Base-by-base conservation (phyloP, 2,888 invertebrate genomes). In the Polymixis lichenea region DNA sequence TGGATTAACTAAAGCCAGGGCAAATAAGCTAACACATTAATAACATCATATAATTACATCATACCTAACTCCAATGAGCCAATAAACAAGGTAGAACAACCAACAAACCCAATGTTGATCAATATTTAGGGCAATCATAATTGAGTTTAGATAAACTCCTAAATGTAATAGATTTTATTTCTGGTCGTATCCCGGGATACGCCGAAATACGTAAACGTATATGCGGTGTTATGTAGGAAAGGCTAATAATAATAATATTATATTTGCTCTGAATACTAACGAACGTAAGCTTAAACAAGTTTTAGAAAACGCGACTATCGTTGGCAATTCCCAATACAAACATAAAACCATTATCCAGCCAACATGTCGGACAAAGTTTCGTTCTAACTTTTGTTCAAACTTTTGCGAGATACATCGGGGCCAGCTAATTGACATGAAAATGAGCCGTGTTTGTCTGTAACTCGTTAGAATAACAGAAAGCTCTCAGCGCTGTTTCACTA, bases 391-490 rank as follows among this genome's bases (percentile, higher is more conserved):
- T 64, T 17, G 49, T 22, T 56, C 53, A 9, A 84, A 84, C 77
- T 72, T 84, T 78, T 72, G 25, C 75, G 66, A 77, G 70, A 13
- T 73, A 66, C 78, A 78, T 70, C 72, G 60, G 51, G 73, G 75
- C 38, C 25, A 61, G 67, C 77, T 83, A 79, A 86, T 84, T 86
- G 83, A 78, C 86, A 77, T 84, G 79, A 83, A 77, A 85, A 86
- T 83, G 79, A 83, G 84, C 51, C 32, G 58, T 67, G 72, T 85
- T 83, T 75, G 79, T 83, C 77, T 70, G 66, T 55, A 74, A 70
- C 86, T 84, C 70, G 78, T 75, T 84, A 56, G 62, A 75, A 83
- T 73, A 83, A 79, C 79, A 85, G 73, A 85, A 83, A 71, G 51
- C 51, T 67, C 19, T 68, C 58, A 58, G 43, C 56, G 51, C 32